Conservation (phyloP, 2,797 vertebrate species). For the Poeciliopsis gracilis region DNA sequence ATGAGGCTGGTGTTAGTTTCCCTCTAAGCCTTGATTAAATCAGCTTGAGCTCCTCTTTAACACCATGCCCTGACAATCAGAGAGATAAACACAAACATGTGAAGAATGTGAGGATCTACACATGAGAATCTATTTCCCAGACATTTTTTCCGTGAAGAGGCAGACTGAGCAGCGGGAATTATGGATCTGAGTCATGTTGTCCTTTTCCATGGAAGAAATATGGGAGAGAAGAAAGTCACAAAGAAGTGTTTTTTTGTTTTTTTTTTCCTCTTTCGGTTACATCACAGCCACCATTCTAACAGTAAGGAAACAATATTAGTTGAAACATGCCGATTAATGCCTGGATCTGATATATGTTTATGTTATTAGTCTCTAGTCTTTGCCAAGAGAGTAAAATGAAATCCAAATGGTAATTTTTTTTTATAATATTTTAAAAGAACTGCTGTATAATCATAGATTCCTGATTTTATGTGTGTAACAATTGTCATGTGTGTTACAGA, state of each 20-base stretch:
- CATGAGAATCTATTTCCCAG: slow-evolving; percentile 72
- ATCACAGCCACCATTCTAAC: slow-evolving; percentile 31
- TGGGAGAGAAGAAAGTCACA: slow-evolving; percentile 54
- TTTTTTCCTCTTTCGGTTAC: slow-evolving; percentile 49
- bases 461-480: background rate
- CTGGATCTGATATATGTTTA: background rate
- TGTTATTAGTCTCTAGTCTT: background rate
- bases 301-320: slow-evolving; percentile 27
- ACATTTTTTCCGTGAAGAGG: slow-evolving; percentile 69
- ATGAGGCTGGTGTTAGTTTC: slow-evolving; percentile 71
- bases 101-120: slow-evolving; percentile 70
- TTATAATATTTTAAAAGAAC: background rate
- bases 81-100: slow-evolving; percentile 51
- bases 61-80: slow-evolving; percentile 46
- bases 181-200: slow-evolving; percentile 75
- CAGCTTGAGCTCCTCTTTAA: slow-evolving; percentile 54
- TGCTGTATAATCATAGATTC: background rate
- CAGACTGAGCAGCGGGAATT: slow-evolving; percentile 57
- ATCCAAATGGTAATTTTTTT: slow-evolving; percentile 2
- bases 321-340: slow-evolving; percentile 17
- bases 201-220: slow-evolving; percentile 76
- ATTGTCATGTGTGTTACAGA: background rate
- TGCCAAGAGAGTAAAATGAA: background rate
- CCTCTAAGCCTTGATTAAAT: slow-evolving; percentile 68
- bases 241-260: slow-evolving; percentile 26